Conservation (phyloP, 2,113 vertebrate genomes). For the Parus major region DNA sequence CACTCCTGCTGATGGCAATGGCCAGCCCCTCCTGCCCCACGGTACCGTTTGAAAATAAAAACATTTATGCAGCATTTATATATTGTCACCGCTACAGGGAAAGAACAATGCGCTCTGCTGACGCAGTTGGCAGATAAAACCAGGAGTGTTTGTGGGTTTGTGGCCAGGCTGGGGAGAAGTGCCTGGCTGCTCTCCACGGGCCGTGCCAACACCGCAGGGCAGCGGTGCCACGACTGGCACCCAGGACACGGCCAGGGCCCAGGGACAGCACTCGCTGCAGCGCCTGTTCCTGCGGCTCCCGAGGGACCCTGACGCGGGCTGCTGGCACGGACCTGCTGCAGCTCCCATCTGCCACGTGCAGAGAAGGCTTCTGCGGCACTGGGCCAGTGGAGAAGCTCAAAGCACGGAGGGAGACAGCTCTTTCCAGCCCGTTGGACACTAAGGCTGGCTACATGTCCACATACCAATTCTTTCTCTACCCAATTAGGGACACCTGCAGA, state of each 20-base stretch:
- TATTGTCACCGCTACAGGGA: accelerated
- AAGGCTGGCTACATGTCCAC: neutral
- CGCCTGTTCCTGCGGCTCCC: neutral
- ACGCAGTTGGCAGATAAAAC: neutral
- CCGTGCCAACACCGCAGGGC: neutral
- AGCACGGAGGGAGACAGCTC: neutral
- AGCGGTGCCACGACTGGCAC: neutral
- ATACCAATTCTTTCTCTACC: neutral
- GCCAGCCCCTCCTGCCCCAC: neutral
- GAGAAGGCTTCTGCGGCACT: neutral
- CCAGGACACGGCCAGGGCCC: neutral
- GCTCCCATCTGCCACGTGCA: slow-evolving; percentile 2
- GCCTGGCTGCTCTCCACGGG: neutral
- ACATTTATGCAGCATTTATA: neutral
- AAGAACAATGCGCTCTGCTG: neutral
- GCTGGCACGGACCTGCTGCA: neutral
- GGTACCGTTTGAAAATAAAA: neutral
- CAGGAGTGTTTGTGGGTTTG: neutral
- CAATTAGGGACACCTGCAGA: neutral
- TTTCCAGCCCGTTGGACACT: neutral
- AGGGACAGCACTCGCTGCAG: neutral
- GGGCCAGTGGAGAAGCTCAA: neutral
- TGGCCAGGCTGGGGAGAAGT: neutral
- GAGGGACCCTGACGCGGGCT: neutral
- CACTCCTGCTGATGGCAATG: neutral